These are phyloP conservation scores for Diplodus puntazzo DNA, from an alignment of 2,797 vertebrate genomes.

Conservation along the genomic window DNA sequence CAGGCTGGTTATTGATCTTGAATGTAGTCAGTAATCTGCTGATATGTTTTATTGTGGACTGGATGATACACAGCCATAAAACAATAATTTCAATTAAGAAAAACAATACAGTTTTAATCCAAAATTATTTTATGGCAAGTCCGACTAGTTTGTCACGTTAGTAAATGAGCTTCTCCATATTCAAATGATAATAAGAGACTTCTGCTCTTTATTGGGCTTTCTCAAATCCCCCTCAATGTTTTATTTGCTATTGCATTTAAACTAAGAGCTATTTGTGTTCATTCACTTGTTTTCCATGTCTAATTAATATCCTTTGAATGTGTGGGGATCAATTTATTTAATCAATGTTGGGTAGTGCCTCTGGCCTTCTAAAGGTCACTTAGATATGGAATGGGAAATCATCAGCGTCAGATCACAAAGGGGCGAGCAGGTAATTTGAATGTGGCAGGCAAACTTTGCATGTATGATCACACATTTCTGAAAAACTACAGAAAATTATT, in stretches of 20 bases:
- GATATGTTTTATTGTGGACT: slow-evolving; percentile 52
- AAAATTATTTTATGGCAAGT: slow-evolving; percentile 9
- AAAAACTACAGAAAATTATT: slow-evolving; percentile 68
- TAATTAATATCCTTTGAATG: slow-evolving; percentile 88
- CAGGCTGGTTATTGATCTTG: slow-evolving; percentile 74
- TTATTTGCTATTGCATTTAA: slow-evolving; percentile 81
- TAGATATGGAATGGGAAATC: slow-evolving; percentile 85
- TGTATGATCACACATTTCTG: slow-evolving; percentile 73
- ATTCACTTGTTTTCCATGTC: slow-evolving; percentile 85
- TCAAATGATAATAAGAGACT: slow-evolving; percentile 30
- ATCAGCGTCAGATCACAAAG: slow-evolving; percentile 80
- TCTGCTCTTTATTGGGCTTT: slow-evolving; percentile 39
- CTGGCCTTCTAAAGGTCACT: slow-evolving; percentile 87
- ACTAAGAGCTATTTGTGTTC: slow-evolving; percentile 85
- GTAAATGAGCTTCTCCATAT: slow-evolving; percentile 1
- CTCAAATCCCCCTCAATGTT: slow-evolving; percentile 55
- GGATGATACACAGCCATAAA: not conserved
- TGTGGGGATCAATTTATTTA: slow-evolving; percentile 87
- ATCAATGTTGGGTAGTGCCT: slow-evolving; percentile 85
- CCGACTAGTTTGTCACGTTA: slow-evolving; percentile 13
- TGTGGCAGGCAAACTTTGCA: slow-evolving; percentile 78
- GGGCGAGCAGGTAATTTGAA: slow-evolving; percentile 76
- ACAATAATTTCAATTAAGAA: not conserved
- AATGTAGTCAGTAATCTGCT: slow-evolving; percentile 40
- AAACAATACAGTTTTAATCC: not conserved